Evolutionary conservation across 2,888 invertebrate species (phyloP), one percentile per base, ranked within the genome.

Genomic region (Catonia carolina): DNA sequence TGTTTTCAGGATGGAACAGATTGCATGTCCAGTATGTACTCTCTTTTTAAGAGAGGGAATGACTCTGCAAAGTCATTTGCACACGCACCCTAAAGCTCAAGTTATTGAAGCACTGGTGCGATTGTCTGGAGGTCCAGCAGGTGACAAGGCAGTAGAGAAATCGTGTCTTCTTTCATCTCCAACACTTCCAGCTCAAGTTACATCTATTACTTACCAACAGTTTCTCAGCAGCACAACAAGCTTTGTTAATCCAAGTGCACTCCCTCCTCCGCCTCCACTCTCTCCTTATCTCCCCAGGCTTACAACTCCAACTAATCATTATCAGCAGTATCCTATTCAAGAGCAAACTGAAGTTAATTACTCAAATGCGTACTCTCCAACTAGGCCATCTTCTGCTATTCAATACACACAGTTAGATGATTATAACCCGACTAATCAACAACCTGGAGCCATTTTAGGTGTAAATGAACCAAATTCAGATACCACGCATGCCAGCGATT

Each of bases 61-160:
- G 76, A 82, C 85, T 59, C 75, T 90, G 65, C 86, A 87, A 70
- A 81, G 81, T 62, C 90, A 90, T 71, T 77, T 91, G 71, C 84
- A 87, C 69, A 89, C 89, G 22, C 90, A 90, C 76, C 89, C 90
- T 39, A 90, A 90, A 72, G 89, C 89, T 67, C 89, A 89, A 74
- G 89, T 91, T 51, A 90, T 90, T 65, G 87, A 84, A 71, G 90
- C 90, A 20, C 75, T 91, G 61, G 82, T 67, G 7, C 36, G 62
- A 45, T 33, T 61, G 15, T 58, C 61, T 14, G 35, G 41, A 15
- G 39, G 47, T n/a, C 35, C 47, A 15, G 39, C 37, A 20, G 17
- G 48, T 5, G 23, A 17, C 1, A 20, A 42, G 49, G 50, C 53
- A 42, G 48, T 17, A 42, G 41, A 39, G 39, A 17, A 17, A 18